Evolutionary conservation across 2,113 vertebrate genomes (phyloP).

Genomic region (Phoenicopterus ruber): DNA sequence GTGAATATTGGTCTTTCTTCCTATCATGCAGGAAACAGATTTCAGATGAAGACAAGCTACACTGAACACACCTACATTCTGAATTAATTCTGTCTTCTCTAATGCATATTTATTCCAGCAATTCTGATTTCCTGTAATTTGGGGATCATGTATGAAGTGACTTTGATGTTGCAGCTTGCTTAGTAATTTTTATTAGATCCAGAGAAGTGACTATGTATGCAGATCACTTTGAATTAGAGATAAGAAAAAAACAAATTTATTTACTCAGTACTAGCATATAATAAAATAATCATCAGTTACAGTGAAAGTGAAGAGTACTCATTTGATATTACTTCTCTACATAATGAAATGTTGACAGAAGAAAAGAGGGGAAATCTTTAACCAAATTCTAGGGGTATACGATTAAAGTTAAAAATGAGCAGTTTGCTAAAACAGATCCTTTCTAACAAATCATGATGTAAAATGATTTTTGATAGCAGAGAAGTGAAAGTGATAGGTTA

Average conservation of each 20-base stretch:
- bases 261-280: background rate
- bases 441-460: background rate
- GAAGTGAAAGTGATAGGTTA: background rate
- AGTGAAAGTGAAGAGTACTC: background rate
- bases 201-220: background rate
- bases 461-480: background rate
- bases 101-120: background rate
- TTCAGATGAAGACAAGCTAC: background rate
- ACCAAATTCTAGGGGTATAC: background rate
- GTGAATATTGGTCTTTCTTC: background rate
- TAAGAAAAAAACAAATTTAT: background rate
- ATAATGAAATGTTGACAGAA: background rate
- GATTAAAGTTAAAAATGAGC: background rate
- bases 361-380: background rate
- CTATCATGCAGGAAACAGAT: background rate
- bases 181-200: background rate
- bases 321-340: background rate
- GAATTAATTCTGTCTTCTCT: background rate
- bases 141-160: background rate
- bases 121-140: background rate
- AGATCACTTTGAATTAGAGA: background rate
- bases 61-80: background rate
- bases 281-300: slow-evolving; percentile 6
- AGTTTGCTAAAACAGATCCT: background rate
- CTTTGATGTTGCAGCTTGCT: background rate